A percentile compares a stretch with the other conserved stretches of the same genome.
Conservation (phyloP, 2,797 vertebrate species). For the Epinephelus malabaricus region DNA sequence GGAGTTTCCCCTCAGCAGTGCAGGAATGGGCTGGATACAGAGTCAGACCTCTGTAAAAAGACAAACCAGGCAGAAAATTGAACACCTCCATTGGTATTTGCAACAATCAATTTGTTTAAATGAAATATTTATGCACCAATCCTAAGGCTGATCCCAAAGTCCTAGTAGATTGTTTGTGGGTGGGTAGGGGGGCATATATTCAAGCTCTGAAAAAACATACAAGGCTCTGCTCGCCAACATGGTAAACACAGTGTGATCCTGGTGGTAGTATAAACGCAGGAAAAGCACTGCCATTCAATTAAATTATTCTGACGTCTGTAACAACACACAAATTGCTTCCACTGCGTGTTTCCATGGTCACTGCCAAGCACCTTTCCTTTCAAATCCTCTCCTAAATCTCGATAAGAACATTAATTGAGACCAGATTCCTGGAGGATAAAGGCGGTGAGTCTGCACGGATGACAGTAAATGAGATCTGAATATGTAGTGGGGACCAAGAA, state of each 20-base stretch:
- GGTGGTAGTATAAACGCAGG: not conserved
- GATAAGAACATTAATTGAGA: constrained; percentile 79
- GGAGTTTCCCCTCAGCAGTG: constrained; percentile 46
- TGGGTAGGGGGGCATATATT: not conserved
- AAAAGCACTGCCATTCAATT: constrained; percentile 13
- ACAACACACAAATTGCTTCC: constrained; percentile 32
- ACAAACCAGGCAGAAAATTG: constrained; percentile 79
- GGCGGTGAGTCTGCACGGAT: constrained; percentile 64
- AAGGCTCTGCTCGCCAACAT: constrained; percentile 16
- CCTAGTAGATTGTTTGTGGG: not conserved
- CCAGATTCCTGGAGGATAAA: constrained; percentile 78
- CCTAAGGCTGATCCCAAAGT: constrained; percentile 34
- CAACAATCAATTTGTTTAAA: constrained; percentile 77
- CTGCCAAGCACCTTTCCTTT: constrained; percentile 59
- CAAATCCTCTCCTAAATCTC: constrained; percentile 67
- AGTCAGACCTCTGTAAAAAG: constrained; percentile 75
- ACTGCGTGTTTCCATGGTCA: constrained; percentile 59
- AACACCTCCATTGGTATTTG: constrained; percentile 77
- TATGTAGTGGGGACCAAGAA: constrained; percentile 84
- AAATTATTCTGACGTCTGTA: constrained; percentile 25
- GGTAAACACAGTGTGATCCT: constrained; percentile 26
- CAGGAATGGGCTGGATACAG: constrained; percentile 57
- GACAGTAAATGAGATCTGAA: constrained; percentile 88
- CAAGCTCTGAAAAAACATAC: constrained; percentile 32
- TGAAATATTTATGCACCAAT: constrained; percentile 76